Percentiles rank a stretch among this genome's conserved stretches.
phyloP scores from a whole-genome alignment of 2,888 invertebrate genomes.

The Furcula furcula region DNA sequence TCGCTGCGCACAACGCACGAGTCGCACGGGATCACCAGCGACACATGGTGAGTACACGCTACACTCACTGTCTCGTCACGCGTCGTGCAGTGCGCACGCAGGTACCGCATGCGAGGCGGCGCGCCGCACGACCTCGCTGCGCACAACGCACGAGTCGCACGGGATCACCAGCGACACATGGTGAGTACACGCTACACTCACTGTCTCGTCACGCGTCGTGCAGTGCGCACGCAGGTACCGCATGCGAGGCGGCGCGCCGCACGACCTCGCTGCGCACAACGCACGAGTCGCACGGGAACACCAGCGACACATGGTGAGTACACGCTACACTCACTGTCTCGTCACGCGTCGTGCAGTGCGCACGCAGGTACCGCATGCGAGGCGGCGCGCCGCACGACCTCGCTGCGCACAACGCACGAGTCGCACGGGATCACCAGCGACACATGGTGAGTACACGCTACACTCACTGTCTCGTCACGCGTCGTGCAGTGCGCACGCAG shows the following conservation, averaged over 20 bases:
- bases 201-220: too few relatives aligned
- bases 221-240: slow-evolving; percentile 88
- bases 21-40: slow-evolving; percentile 82
- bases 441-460: slow-evolving; percentile 33
- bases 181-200: too few relatives aligned
- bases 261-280: slow-evolving; percentile 94
- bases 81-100: slow-evolving; percentile 85
- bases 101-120: slow-evolving; percentile 88
- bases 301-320: slow-evolving; percentile 45
- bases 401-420: slow-evolving; percentile 92
- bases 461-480: too few relatives aligned
- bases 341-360: too few relatives aligned
- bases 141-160: slow-evolving; percentile 92
- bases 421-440: slow-evolving; percentile 80
- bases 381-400: slow-evolving; percentile 90
- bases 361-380: slow-evolving; percentile 87
- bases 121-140: slow-evolving; percentile 91
- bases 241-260: slow-evolving; percentile 87
- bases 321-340: too few relatives aligned
- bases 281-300: slow-evolving; percentile 84
- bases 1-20: slow-evolving; percentile 93
- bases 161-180: slow-evolving; percentile 41
- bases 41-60: slow-evolving; percentile 31
- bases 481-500: slow-evolving; percentile 86
- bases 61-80: too few relatives aligned